Evolutionary conservation across 92 coral and sea anemone genomes (phyloP).

Genomic region (Palythoa grandis): DNA sequence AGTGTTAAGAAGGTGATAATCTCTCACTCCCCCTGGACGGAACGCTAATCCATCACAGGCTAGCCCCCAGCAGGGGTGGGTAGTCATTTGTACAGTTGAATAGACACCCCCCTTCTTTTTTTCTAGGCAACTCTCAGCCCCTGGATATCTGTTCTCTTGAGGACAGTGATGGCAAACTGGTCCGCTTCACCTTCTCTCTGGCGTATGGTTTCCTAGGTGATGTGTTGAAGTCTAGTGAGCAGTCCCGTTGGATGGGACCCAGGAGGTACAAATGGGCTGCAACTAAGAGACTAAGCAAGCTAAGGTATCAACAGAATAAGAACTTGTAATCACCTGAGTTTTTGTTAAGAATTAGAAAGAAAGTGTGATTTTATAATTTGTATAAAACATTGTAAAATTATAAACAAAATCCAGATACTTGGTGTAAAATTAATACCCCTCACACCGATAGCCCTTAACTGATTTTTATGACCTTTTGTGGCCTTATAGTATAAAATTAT

Average conservation of each 20-base stretch:
- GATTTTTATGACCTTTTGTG: too few species aligned
- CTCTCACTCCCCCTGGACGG: too few species aligned
- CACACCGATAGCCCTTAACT: too few species aligned
- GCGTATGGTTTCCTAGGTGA: slow-evolving; percentile 92
- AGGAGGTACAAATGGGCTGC: slow-evolving; percentile 92
- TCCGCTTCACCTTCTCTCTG: slow-evolving; percentile 77
- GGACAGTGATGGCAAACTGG: slow-evolving; percentile 65
- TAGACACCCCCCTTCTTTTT: neutral
- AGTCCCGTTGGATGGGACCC: slow-evolving; percentile 93
- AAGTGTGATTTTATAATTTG: too few species aligned
- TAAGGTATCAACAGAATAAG: slow-evolving; percentile 51
- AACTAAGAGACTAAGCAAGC: slow-evolving; percentile 67
- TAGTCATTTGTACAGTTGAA: neutral
- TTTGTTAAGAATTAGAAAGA: too few species aligned
- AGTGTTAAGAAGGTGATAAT: too few species aligned
- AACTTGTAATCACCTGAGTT: neutral
- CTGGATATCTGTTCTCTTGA: slow-evolving; percentile 83
- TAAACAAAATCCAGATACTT: too few species aligned
- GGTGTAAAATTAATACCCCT: too few species aligned
- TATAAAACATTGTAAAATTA: too few species aligned
- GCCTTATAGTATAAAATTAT: too few species aligned
- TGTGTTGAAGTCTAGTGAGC: slow-evolving; percentile 85
- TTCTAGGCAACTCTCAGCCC: slow-evolving; percentile 68
- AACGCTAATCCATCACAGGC: too few species aligned
- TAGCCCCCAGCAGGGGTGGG: too few species aligned